Evolutionary conservation across 2,888 invertebrate genomes (phyloP).

Genomic region (Hydriomena furcata): DNA sequence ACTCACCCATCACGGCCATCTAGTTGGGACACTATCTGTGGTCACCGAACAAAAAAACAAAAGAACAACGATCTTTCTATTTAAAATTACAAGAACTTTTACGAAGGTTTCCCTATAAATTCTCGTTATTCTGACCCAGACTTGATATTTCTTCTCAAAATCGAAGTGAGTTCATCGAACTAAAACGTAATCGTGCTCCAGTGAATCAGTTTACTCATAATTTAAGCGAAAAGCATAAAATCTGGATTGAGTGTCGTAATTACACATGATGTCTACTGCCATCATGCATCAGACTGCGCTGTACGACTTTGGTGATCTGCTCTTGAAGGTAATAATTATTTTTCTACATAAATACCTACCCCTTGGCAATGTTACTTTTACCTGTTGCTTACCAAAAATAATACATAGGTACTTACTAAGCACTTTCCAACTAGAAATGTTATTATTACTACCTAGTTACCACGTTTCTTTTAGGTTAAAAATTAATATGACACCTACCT

Average conservation of each 20-base stretch:
- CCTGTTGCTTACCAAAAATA: slow-evolving; percentile 1
- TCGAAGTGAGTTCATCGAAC: slow-evolving; percentile 76
- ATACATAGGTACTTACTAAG: background rate
- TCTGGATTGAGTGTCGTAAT: slow-evolving; percentile 77
- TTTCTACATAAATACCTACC: too few species aligned
- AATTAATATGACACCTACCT: too few species aligned
- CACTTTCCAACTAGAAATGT: background rate
- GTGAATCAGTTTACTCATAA: slow-evolving; percentile 73
- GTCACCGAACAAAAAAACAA: slow-evolving; percentile 77
- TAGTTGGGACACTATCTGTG: slow-evolving; percentile 76
- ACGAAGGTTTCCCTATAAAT: slow-evolving; percentile 66
- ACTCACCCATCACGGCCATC: slow-evolving; percentile 69
- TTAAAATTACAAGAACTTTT: slow-evolving; percentile 57
- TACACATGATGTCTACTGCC: slow-evolving; percentile 88
- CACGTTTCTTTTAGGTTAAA: too few species aligned
- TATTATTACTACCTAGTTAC: too few species aligned
- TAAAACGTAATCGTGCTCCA: slow-evolving; percentile 64
- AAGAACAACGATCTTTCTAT: slow-evolving; percentile 69
- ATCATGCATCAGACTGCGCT: slow-evolving; percentile 90
- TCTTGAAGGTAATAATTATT: slow-evolving; percentile 85
- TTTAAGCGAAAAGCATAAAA: slow-evolving; percentile 58
- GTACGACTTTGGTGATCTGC: slow-evolving; percentile 90
- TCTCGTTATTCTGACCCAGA: slow-evolving; percentile 69
- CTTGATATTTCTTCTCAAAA: slow-evolving; percentile 58
- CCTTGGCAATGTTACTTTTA: slow-evolving; percentile 4